Evolutionary conservation across 2,888 invertebrate genomes (phyloP).

Genomic region (Trisateles emortualis): DNA sequence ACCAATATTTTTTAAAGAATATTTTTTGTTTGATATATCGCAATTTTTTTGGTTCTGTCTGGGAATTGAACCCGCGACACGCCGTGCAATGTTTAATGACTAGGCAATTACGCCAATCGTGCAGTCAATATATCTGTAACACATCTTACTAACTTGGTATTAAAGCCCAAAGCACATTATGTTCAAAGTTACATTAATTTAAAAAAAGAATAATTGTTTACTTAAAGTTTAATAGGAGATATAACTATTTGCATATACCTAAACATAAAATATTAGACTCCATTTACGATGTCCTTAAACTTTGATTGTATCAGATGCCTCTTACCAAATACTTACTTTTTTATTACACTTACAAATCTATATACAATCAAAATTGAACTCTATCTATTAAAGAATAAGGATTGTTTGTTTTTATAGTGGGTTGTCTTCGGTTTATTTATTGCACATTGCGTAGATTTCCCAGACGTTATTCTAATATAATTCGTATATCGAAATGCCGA

Average conservation of each 20-base stretch:
- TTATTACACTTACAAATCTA: slow-evolving; percentile 19
- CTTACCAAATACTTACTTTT: slow-evolving; percentile 63
- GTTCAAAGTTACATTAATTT: background rate
- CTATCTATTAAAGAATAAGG: slow-evolving; percentile 46
- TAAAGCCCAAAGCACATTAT: background rate
- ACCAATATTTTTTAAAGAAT: no score
- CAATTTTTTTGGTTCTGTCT: no score
- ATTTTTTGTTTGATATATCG: no score
- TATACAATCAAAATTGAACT: slow-evolving; percentile 43
- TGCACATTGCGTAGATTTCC: slow-evolving; percentile 79
- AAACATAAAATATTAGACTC: slow-evolving; percentile 19
- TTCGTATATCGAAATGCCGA: slow-evolving; percentile 81
- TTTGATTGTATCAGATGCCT: slow-evolving; percentile 66
- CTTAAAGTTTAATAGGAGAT: slow-evolving; percentile 10
- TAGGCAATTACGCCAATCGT: no score
- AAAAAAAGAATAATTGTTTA: slow-evolving; percentile 5
- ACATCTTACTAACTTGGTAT: background rate
- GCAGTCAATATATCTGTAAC: no score
- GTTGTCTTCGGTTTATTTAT: slow-evolving; percentile 68
- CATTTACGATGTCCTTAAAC: slow-evolving; percentile 67
- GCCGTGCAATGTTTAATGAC: no score
- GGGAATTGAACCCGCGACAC: no score
- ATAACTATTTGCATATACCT: slow-evolving; percentile 45
- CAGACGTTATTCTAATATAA: slow-evolving; percentile 77
- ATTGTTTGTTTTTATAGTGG: slow-evolving; percentile 16